phyloP scores from a whole-genome alignment of 1,140 invertebrate species.

The Aphidius ervi region DNA sequence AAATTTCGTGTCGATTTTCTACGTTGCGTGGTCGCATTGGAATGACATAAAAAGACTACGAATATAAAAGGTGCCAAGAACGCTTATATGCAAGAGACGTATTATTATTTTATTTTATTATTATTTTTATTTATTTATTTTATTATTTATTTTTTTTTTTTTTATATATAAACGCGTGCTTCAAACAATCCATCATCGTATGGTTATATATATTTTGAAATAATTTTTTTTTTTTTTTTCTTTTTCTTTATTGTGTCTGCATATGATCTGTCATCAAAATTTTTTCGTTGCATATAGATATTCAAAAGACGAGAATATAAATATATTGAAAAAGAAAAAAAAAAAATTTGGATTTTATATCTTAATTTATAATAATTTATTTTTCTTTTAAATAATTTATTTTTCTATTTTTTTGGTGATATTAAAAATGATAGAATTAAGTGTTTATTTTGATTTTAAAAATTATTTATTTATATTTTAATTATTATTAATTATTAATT shows the following conservation, averaged over 20 bases:
- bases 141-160: background rate
- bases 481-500: too few relatives aligned
- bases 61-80: background rate
- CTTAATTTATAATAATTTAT: constrained; percentile 16
- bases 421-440: too few relatives aligned
- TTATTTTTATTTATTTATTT: too few relatives aligned
- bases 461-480: too few relatives aligned
- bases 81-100: background rate
- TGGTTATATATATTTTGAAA: constrained; percentile 39
- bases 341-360: constrained; percentile 23
- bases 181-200: constrained; percentile 48
- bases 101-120: too few relatives aligned
- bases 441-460: too few relatives aligned
- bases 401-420: background rate
- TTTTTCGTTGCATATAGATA: constrained; percentile 41
- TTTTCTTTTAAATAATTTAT: too few relatives aligned
- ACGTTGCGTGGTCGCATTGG: background rate
- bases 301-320: background rate
- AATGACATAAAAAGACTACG: background rate
- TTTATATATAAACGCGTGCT: constrained; percentile 25
- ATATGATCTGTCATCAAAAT: constrained; percentile 49
- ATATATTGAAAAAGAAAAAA: constrained; percentile 4
- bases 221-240: background rate
- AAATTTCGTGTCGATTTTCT: constrained; percentile 14
- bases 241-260: too few relatives aligned